Conservation (phyloP, 2,797 vertebrate species). For the Anableps anableps region DNA sequence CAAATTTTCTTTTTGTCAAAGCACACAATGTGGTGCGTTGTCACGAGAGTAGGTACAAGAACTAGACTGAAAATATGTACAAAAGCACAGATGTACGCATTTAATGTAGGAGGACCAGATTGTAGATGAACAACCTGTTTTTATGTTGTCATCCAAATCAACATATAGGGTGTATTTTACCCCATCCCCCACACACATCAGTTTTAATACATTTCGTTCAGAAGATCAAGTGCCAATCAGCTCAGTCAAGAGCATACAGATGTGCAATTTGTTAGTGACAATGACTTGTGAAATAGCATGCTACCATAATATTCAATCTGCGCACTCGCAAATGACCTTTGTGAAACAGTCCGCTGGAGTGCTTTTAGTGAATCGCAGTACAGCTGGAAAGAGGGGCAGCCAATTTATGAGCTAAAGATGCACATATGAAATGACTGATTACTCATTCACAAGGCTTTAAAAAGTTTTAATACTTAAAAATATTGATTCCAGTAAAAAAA, state of each 20-base stretch:
- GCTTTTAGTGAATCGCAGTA: constrained; percentile 2
- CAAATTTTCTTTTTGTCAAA: background rate
- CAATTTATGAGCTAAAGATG: background rate
- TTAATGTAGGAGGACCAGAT: background rate
- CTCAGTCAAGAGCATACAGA: background rate
- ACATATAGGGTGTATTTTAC: background rate
- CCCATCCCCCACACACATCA: background rate
- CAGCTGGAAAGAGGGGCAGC: constrained; percentile 6
- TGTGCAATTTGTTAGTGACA: constrained; percentile 5
- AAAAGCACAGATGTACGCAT: background rate
- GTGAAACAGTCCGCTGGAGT: constrained; percentile 6
- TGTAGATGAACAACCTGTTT: background rate
- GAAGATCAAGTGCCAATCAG: background rate
- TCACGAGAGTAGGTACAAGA: background rate
- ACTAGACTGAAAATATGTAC: background rate
- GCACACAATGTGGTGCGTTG: background rate
- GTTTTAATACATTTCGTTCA: constrained; percentile 6
- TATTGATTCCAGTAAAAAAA: background rate
- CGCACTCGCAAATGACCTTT: constrained; percentile 15
- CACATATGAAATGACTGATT: background rate
- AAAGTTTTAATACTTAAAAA: constrained; percentile 16
- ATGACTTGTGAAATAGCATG: constrained; percentile 7
- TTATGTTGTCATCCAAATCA: background rate
- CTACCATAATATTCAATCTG: constrained; percentile 4
- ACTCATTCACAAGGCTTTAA: background rate